Conservation (phyloP, 1,140 invertebrate species). For the Paralvinella palmiformis region DNA sequence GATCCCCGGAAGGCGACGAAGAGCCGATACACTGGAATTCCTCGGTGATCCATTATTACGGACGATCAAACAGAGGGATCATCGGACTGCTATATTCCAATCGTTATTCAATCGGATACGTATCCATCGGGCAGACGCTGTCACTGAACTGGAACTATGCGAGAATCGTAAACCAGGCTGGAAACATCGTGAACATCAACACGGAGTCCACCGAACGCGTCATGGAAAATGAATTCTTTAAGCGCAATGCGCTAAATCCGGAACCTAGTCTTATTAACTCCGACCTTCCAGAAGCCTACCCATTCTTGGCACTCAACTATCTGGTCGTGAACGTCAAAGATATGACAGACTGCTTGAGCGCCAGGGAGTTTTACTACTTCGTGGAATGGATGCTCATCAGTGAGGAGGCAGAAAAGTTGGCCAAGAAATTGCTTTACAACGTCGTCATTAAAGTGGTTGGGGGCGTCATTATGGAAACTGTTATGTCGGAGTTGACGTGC, state of each 20-base stretch:
- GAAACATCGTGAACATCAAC: slow-evolving; percentile 18
- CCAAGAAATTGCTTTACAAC: too few relatives aligned
- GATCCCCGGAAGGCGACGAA: too few relatives aligned
- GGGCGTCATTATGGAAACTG: too few relatives aligned
- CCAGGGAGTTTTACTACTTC: too few relatives aligned
- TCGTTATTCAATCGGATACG: slow-evolving; percentile 29
- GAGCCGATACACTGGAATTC: slow-evolving; percentile 22
- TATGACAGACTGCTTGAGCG: too few relatives aligned
- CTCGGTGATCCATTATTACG: slow-evolving; percentile 24
- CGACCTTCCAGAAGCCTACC: neutral
- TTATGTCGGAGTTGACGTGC: too few relatives aligned
- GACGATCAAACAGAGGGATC: slow-evolving; percentile 27
- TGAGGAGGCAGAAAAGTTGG: too few relatives aligned
- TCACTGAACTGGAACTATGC: slow-evolving; percentile 21
- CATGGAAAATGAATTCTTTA: too few relatives aligned
- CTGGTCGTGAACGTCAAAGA: neutral
- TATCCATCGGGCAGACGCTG: slow-evolving; percentile 20
- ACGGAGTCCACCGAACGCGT: slow-evolving; percentile 21
- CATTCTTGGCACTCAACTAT: neutral
- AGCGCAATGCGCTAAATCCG: too few relatives aligned
- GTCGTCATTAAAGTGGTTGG: too few relatives aligned
- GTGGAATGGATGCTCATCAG: too few relatives aligned
- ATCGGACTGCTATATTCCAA: slow-evolving; percentile 26
- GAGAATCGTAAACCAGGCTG: slow-evolving; percentile 24
- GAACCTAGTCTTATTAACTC: neutral